Conservation (phyloP, 2,888 invertebrate species). For the Philhelius pedissequus region DNA sequence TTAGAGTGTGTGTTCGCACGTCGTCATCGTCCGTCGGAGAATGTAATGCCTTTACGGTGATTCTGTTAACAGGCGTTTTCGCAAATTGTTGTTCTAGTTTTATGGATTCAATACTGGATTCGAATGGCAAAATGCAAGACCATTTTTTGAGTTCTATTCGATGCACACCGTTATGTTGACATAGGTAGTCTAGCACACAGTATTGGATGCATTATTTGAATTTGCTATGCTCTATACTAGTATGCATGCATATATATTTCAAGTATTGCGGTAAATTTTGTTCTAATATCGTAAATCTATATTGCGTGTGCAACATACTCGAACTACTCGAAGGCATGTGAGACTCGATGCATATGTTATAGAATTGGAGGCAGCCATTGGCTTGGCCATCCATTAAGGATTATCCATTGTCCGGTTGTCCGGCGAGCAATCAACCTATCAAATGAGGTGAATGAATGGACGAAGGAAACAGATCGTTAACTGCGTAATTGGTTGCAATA, state of each 20-base stretch:
- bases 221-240: too few species aligned
- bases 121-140: neutral
- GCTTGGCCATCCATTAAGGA: neutral
- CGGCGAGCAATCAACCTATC: slow-evolving; percentile 24
- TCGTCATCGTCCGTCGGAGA: neutral
- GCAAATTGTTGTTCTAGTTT: slow-evolving; percentile 58
- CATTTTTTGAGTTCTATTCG: slow-evolving; percentile 2
- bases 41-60: slow-evolving; percentile 50
- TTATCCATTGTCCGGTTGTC: slow-evolving; percentile 5
- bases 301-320: slow-evolving; percentile 17
- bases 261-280: slow-evolving; percentile 33
- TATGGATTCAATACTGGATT: slow-evolving; percentile 17
- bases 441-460: slow-evolving; percentile 26
- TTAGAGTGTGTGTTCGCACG: slow-evolving; percentile 55
- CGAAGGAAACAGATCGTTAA: slow-evolving; percentile 42
- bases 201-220: neutral
- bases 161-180: slow-evolving; percentile 39
- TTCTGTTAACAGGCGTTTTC: slow-evolving; percentile 55
- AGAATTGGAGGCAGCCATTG: neutral
- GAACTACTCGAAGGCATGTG: too few species aligned
- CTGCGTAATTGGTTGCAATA: slow-evolving; percentile 56
- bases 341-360: neutral
- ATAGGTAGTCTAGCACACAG: neutral
- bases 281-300: slow-evolving; percentile 40
- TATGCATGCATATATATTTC: slow-evolving; percentile 23